Evolutionary conservation across 2,797 vertebrate genomes (phyloP), one percentile per base, ranked within the genome.

Genomic region (Cuculus canorus): DNA sequence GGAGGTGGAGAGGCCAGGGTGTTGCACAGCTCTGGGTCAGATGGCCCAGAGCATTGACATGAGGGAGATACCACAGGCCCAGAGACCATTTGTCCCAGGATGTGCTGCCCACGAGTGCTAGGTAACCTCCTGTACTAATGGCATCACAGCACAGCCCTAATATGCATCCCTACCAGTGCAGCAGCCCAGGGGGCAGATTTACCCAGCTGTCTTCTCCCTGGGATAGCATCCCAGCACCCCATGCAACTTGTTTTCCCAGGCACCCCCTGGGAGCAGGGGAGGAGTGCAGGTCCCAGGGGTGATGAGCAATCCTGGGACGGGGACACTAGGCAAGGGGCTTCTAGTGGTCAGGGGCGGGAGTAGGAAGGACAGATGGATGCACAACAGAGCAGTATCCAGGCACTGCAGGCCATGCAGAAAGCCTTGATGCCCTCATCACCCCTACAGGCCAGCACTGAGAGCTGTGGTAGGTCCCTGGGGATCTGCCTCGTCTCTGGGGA

Each of bases 21-120:
- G n/a, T 24, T n/a, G 47, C 33, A n/a, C 35, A 66, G 47, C 65
- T 61, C 39, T 30, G 30, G 25, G 11, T 45, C 54, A 65, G 56
- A 13, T 45, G 16, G 17, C 17, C 30, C 72, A 41, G 57, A 32
- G 14, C 22, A 30, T 27, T 37, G 48, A 32, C n/a, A 61, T 25
- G 33, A n/a, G 22, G 30, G 10, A 61, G 28, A 32, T 32, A 32
- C 3, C 28, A 19, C n/a, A n/a, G n/a, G n/a, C n/a, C n/a, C n/a
- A 82, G 37, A 37, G 56, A 32, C 4, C 11, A 8, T 66, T 52
- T 75, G 17, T 71, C 17, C n/a, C 6, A 5, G 19, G 41, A 45
- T 17, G 10, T 9, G 39, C 27, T 63, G n/a, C 11, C 37, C 4
- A 2, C 8, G 52, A 53, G 10, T 0, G 1, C 21, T 17, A 17